phyloP scores from a whole-genome alignment of 2,113 vertebrate genomes.

The Psittacus erithacus region DNA sequence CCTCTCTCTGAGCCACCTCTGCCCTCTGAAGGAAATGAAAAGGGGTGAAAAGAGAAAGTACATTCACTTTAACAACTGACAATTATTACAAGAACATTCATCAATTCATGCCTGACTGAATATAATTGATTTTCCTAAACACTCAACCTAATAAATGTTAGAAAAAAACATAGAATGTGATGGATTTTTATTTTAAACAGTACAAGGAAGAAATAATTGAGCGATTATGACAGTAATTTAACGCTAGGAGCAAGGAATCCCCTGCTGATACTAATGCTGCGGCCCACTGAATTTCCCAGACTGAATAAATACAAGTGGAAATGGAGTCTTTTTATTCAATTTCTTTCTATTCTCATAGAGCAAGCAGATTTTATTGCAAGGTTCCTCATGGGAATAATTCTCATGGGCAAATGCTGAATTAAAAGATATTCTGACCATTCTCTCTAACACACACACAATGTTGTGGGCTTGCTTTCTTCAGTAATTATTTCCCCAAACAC shows the following conservation, averaged over 20 bases:
- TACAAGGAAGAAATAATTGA: conserved; percentile 89
- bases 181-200: conserved; percentile 89
- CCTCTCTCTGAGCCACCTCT: conserved; percentile 93
- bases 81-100: conserved; percentile 89
- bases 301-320: conserved; percentile 87
- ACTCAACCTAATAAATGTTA: conserved; percentile 88
- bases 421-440: conserved; percentile 75
- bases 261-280: conserved; percentile 85
- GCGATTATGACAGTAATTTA: conserved; percentile 91
- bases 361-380: conserved; percentile 81
- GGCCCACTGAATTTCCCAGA: conserved; percentile 87
- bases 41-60: conserved; percentile 78
- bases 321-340: conserved; percentile 87
- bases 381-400: conserved; percentile 80
- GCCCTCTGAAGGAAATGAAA: conserved; percentile 87
- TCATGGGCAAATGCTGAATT: conserved; percentile 79
- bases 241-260: conserved; percentile 88
- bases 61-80: conserved; percentile 85
- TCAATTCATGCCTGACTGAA: conserved; percentile 86
- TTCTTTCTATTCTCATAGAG: conserved; percentile 83
- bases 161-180: conserved; percentile 83
- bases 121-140: conserved; percentile 90
- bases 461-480: conserved; percentile 60
- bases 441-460: conserved; percentile 63
- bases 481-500: conserved; percentile 53